Base-by-base conservation (phyloP, 2,113 vertebrate genomes). In the Drymodes brunneopygia region DNA sequence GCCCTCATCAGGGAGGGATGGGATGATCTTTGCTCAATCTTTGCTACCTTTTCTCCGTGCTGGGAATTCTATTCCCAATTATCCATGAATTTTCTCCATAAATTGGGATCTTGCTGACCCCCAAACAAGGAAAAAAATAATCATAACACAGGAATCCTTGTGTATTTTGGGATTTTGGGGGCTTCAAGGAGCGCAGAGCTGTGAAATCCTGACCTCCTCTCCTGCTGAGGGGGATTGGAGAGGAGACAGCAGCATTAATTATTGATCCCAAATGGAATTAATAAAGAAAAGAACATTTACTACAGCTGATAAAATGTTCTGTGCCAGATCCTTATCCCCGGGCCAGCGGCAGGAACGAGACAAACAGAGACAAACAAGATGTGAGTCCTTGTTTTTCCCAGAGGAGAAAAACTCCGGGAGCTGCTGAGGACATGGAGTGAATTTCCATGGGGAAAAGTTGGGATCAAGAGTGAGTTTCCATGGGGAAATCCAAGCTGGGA, bases 241-340 rank as follows among this genome's bases (percentile, higher is more conserved):
- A 88, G 64, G 80, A 95, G 54, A 38, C 64, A 78, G 75, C 71
- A 56, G 72, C 88, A 92, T 95, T 80, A 95, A 97, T 97, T 95
- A 96, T 95, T 96, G 91, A 95, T 96, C 67, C 35, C 51, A 86
- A 70, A 88, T 61, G 89, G 79, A 96, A 93, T 95, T 95, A 97
- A 96, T 93, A 88, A 57, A 58, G 86, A 66, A 82, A 36, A 38
- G 82, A 93, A 78, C 83, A 58, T 90, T 78, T 50, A 72, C 86
- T 83, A 58, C 50, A 73, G 86, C 82, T 86, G 86, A 93, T 83
- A 83, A 92, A 93, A 83, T 15, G 56, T 51, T 90, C 60, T 17
- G 7, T 13, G 71, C 51, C 38, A 86, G 88, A 88, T 86, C 72
- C 64, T 90, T 86, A 90, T 81, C 96, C 75, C n/a, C 12, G 11